Evolutionary conservation across 2,113 vertebrate genomes (phyloP).

Genomic region (Natator depressus): DNA sequence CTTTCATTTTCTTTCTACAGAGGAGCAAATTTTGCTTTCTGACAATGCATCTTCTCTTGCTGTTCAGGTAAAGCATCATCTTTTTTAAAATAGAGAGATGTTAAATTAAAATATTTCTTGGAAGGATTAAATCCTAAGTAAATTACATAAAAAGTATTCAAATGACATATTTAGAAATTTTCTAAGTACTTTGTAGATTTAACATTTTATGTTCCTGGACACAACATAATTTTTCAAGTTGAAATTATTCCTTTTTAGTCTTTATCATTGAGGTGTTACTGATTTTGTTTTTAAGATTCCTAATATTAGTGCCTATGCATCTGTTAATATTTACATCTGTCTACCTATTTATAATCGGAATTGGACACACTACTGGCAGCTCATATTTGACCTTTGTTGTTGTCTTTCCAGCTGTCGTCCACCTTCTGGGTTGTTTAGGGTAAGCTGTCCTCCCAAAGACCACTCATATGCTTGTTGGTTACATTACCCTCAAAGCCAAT

Average conservation of each 20-base stretch:
- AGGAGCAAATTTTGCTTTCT: constrained; percentile 96
- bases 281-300: constrained; percentile 10
- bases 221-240: constrained; percentile 33
- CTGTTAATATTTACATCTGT: not conserved
- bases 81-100: constrained; percentile 44
- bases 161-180: constrained; percentile 13
- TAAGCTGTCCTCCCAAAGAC: not conserved
- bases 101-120: not conserved
- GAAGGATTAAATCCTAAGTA: not conserved
- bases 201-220: not conserved
- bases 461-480: not conserved
- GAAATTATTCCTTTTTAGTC: not conserved
- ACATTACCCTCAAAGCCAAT: not conserved
- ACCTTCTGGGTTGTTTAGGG: not conserved
- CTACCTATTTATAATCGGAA: not conserved
- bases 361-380: not conserved
- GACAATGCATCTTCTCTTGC: constrained; percentile 96
- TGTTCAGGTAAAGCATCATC: constrained; percentile 88
- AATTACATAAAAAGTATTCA: not conserved
- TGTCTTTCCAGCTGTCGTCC: not conserved
- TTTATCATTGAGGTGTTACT: not conserved
- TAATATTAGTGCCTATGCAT: not conserved
- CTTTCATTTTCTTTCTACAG: constrained; percentile 78
- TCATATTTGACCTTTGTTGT: not conserved
- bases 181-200: constrained; percentile 3